Base-by-base conservation (phyloP, 2,113 vertebrate genomes). In the Lathamus discolor region DNA sequence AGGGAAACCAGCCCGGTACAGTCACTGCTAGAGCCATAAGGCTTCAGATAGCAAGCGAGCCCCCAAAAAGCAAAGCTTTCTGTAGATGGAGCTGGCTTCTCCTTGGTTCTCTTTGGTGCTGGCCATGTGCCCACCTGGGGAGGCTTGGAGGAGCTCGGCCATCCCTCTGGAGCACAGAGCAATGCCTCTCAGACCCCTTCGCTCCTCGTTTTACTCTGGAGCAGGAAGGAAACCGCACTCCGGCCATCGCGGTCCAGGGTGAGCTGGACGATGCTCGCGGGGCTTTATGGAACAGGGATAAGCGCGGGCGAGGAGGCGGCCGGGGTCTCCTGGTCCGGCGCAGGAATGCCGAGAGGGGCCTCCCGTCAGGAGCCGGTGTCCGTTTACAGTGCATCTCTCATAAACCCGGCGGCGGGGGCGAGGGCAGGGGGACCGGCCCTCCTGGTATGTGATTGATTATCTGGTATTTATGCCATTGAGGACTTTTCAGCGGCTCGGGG, bases 391-490 rank as follows among this genome's bases (percentile, higher is more conserved):
- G 98, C 97, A 96, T 97, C 97, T 97, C 97, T 98, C 97, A 97
- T 98, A 98, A 98, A 97, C 98, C 97, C 98, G 92, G 95, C 95
- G 97, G 96, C 96, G 61, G 97, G 95, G 98, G 96, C 72, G 81
- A 97, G 98, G 98, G 98, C 98, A 97, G 98, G 93, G 95, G 95
- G 98, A 98, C 98, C 97, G 95, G 97, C 97, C 95, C 98, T 98
- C 98, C 98, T 98, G 98, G 98, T 98, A 98, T 99, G 98, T 99
- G 99, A 99, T 99, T 99, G 99, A 99, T 99, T 99, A 99, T 98
- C 98, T 98, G 98, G 98, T 97, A 98, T 99, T 98, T 99, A 98
- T 98, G 98, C 98, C 98, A 98, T 98, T 98, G 97, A 99, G 98
- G 98, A 98, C 98, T 98, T 99, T 98, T 99, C 98, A 98, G 98